Conservation (phyloP, 2,888 invertebrate genomes). For the Chydorus sphaericus region DNA sequence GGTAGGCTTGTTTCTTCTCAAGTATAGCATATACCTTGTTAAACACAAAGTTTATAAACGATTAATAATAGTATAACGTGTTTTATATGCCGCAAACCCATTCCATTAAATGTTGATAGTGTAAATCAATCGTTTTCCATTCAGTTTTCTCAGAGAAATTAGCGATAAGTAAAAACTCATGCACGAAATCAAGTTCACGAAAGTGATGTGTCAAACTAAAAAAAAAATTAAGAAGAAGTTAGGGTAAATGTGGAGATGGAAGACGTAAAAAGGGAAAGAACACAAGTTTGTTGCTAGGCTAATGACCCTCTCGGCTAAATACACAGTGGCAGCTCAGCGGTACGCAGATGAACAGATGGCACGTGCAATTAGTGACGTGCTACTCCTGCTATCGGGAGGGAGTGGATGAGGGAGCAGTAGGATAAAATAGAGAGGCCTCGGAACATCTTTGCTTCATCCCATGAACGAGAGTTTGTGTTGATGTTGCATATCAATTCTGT, state of each 20-base stretch:
- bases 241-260: no score
- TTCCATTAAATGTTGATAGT: no score
- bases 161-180: no score
- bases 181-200: no score
- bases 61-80: no score
- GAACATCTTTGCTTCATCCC: neutral
- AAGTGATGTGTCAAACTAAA: no score
- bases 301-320: slow-evolving; percentile 13
- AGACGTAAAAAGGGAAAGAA: neutral
- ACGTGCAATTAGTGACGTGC: slow-evolving; percentile 11
- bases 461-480: neutral
- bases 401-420: neutral
- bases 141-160: no score
- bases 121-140: no score
- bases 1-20: neutral
- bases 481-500: slow-evolving; percentile 2
- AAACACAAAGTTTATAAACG: no score
- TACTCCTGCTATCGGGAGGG: neutral
- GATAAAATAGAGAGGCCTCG: neutral
- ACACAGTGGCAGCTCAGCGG: neutral
- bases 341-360: slow-evolving; percentile 8
- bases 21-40: no score
- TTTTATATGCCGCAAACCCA: no score
- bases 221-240: no score
- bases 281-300: neutral